These are phyloP conservation scores for Lottia gigantea DNA, from an alignment of 2,888 invertebrate genomes.

Conservation along the genomic window DNA sequence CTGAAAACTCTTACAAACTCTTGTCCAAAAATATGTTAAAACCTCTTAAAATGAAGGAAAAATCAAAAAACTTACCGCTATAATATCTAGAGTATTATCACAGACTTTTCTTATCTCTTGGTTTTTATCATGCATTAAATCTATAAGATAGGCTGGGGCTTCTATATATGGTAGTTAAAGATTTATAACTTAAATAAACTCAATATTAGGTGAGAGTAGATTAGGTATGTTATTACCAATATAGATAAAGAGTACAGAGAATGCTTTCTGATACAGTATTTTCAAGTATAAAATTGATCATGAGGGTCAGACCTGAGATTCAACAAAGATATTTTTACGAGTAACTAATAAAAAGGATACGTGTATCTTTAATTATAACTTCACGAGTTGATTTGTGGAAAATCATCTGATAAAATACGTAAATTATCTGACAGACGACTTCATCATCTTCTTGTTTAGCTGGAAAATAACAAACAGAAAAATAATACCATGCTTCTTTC, in stretches of 20 bases:
- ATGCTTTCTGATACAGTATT: too few species aligned
- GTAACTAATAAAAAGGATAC: conserved; percentile 70
- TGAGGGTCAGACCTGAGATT: too few species aligned
- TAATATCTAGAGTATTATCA: conserved; percentile 93
- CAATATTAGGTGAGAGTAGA: too few species aligned
- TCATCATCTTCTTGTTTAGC: conserved; percentile 98
- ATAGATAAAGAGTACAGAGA: too few species aligned
- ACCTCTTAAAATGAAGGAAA: too few species aligned
- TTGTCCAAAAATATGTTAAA: too few species aligned
- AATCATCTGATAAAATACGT: conserved; percentile 83
- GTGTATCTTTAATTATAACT: conserved; percentile 87
- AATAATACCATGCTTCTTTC: too few species aligned
- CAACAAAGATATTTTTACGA: too few species aligned
- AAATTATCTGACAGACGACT: conserved; percentile 95
- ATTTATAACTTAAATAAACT: not conserved
- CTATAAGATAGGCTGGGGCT: conserved; percentile 94
- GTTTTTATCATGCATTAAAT: conserved; percentile 97
- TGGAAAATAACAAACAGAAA: conserved; percentile 62
- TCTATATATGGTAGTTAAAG: conserved; percentile 71
- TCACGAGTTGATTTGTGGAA: conserved; percentile 71
- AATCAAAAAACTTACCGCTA: conserved; percentile 79
- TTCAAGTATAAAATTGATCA: too few species aligned
- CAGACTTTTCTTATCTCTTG: conserved; percentile 92
- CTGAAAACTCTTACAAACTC: too few species aligned
- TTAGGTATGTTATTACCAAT: too few species aligned